Evolutionary conservation across 2,797 vertebrate species (phyloP), one percentile per base, ranked within the genome.

Genomic region (Protosalanx chinensis): DNA sequence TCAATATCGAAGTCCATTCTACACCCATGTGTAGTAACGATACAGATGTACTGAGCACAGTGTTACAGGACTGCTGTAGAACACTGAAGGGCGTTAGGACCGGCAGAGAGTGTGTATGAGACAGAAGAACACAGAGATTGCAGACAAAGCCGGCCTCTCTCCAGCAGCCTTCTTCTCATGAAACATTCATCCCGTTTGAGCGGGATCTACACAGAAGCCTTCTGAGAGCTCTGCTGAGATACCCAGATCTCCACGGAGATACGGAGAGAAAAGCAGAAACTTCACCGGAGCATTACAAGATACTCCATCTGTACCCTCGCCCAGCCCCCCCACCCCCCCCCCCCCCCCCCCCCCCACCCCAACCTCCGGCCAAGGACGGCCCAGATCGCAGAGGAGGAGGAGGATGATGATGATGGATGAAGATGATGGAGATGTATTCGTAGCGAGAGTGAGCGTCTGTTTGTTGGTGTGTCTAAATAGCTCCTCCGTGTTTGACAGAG

Each of bases 181-280:
- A 91, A 90, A 87, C 67, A 86, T 86, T 87, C 53, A 84, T 67
- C 61, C 51, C 74, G 77, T 80, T 6, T 46, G 74, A 79, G 75
- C 72, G 64, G 64, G 75, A 27, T 64, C 56, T 51, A 32, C 67
- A 65, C 78, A 85, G 16, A 68, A 37, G 79, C 72, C n/a, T 69
- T 73, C 80, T 82, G 69, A 83, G 82, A 84, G 76, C 76, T 81
- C 78, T n/a, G 3, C 18, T 68, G 53, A 83, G 57, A 79, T 72
- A 71, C 51, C 23, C 35, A 59, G 60, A 78, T 30, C 32, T 5
- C 51, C 51, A 16, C 16, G 37, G 37, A 41, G 37, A 41, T 41
- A 13, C 23, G 1, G 41, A 12, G 41, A 37, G 35, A 37, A 37
- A 12, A 46, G 41, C 13, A 1, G 2, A 13, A 13, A 46, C 41